Evolutionary conservation across 2,797 vertebrate genomes (phyloP).

Genomic region (Sebastes trivittatus): DNA sequence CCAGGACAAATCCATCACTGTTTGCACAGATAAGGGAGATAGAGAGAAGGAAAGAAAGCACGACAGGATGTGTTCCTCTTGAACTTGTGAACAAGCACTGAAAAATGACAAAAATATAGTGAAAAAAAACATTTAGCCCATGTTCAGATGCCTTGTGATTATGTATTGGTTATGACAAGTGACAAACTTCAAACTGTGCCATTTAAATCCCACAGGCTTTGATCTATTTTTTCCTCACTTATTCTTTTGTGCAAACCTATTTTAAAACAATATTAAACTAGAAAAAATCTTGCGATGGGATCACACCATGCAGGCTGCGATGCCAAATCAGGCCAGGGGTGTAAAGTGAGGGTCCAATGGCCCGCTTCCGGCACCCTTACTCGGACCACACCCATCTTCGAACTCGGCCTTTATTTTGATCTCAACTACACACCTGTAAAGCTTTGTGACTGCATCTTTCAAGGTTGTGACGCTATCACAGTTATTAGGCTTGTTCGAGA

Average conservation of each 20-base stretch:
- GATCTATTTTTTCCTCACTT: background rate
- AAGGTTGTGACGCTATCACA: too few relatives aligned
- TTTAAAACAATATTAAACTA: slow-evolving; percentile 4
- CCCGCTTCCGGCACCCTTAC: background rate
- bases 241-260: background rate
- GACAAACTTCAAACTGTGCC: slow-evolving; percentile 9
- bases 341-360: background rate
- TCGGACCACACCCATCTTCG: background rate
- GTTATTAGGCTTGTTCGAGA: too few relatives aligned
- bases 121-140: background rate
- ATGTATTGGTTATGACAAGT: slow-evolving; percentile 13
- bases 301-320: background rate
- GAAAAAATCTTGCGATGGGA: background rate
- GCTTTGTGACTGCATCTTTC: background rate
- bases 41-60: background rate
- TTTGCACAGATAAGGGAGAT: slow-evolving; percentile 6
- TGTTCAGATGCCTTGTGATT: slow-evolving; percentile 8
- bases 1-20: background rate
- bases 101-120: slow-evolving; percentile 29
- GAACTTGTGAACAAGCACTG: background rate
- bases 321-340: background rate
- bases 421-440: background rate
- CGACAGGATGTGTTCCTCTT: slow-evolving; percentile 1
- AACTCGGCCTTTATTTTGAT: background rate
- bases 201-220: slow-evolving; percentile 9